phyloP scores from a whole-genome alignment of 35 echinoderm and acorn worm species.

The Heliocidaris tuberculata region DNA sequence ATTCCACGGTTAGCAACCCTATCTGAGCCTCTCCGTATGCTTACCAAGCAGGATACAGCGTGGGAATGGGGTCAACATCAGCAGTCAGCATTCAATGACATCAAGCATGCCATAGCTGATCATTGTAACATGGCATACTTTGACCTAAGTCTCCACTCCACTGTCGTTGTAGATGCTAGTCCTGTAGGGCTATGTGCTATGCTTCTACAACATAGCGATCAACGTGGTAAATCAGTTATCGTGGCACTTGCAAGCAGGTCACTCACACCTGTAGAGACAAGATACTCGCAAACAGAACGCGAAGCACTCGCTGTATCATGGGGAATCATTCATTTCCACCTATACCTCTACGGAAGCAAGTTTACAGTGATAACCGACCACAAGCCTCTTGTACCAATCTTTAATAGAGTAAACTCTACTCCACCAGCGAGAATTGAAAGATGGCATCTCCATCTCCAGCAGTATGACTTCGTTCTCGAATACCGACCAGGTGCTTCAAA shows the following conservation, averaged over 20 bases:
- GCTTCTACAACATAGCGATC: constrained; percentile 31
- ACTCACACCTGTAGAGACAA: constrained; percentile 47
- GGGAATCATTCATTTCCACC: constrained; percentile 73
- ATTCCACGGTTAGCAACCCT: constrained; percentile 60
- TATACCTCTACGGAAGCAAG: constrained; percentile 70
- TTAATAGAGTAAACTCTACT: constrained; percentile 60
- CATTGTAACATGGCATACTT: constrained; percentile 75
- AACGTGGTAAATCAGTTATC: neutral
- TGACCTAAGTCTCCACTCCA: constrained; percentile 45
- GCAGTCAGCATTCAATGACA: constrained; percentile 47
- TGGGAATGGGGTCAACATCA: constrained; percentile 66
- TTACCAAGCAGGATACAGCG: constrained; percentile 52
- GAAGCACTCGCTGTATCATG: constrained; percentile 76
- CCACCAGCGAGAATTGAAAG: constrained; percentile 81
- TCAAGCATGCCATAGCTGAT: constrained; percentile 56
- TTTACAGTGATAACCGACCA: constrained; percentile 80
- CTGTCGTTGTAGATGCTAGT: constrained; percentile 77
- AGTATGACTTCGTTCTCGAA: constrained; percentile 64
- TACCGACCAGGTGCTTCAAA: constrained; percentile 67
- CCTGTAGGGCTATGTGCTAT: constrained; percentile 66
- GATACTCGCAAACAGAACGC: constrained; percentile 72
- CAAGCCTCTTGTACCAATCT: constrained; percentile 77
- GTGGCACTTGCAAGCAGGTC: constrained; percentile 56
- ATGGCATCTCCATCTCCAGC: constrained; percentile 79
- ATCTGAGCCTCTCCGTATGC: constrained; percentile 62